These are phyloP conservation scores for Lepilemur septentrionalis DNA, from an alignment of 2,797 vertebrate genomes.

Conservation along the genomic window DNA sequence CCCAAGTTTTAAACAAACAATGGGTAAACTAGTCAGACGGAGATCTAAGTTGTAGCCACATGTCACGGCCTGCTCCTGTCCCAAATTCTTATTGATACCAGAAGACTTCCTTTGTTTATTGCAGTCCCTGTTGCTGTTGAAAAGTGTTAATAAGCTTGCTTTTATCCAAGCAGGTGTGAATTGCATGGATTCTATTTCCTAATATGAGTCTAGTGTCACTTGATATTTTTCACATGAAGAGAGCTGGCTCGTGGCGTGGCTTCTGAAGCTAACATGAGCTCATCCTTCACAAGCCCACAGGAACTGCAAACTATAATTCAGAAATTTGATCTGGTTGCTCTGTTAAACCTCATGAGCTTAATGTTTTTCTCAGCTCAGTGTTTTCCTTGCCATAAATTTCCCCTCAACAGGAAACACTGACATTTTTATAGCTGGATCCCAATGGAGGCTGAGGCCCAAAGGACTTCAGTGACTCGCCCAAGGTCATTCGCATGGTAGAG, in stretches of 20 bases:
- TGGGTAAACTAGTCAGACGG: not conserved
- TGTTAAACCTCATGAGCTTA: not conserved
- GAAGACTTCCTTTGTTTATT: not conserved
- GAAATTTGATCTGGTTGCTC: not conserved
- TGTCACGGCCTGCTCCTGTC: not conserved
- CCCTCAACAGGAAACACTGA: not conserved
- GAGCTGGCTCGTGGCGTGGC: not conserved
- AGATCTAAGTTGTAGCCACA: not conserved
- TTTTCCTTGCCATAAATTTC: slow-evolving; percentile 14
- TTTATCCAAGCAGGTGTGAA: not conserved
- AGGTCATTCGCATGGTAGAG: not conserved
- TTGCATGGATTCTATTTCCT: not conserved
- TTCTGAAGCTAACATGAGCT: not conserved
- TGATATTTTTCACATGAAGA: slow-evolving; percentile 13
- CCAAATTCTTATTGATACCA: not conserved
- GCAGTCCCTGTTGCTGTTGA: not conserved
- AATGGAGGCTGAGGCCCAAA: not conserved
- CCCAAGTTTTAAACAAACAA: not conserved
- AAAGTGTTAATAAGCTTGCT: not conserved
- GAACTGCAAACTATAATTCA: not conserved
- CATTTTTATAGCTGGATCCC: not conserved
- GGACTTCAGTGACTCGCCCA: not conserved
- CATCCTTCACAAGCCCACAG: not conserved
- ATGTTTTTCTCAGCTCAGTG: not conserved
- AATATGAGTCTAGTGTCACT: not conserved